phyloP scores from a whole-genome alignment of 2,797 vertebrate genomes.

The Picus viridis region DNA sequence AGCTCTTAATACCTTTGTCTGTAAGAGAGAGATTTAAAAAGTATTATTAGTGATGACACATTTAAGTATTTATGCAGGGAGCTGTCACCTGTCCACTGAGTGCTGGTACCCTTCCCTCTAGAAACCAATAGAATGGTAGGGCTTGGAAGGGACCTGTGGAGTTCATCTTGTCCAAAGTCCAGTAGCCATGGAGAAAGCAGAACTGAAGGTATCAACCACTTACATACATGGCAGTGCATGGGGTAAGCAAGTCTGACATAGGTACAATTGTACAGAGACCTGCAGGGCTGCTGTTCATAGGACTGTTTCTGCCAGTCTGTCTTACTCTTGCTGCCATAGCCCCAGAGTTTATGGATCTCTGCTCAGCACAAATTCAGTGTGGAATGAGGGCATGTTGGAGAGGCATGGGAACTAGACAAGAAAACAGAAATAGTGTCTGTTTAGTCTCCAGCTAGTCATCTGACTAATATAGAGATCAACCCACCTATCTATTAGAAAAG shows the following conservation, averaged over 20 bases:
- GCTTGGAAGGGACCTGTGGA: too few species aligned
- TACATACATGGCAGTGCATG: neutral
- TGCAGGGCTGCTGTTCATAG: neutral
- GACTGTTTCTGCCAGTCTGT: neutral
- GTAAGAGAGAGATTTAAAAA: neutral
- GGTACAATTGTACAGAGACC: neutral
- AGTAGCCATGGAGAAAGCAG: neutral
- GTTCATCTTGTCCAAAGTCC: too few species aligned
- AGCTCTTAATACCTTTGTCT: neutral
- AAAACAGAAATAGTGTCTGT: neutral
- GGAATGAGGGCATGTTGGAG: neutral
- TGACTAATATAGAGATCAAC: neutral
- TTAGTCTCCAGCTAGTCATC: neutral
- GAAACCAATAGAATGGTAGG: neutral
- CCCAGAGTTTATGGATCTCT: neutral
- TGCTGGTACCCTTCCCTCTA: neutral
- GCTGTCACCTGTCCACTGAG: neutral
- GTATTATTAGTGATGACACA: neutral
- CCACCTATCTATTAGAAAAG: neutral
- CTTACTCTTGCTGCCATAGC: neutral
- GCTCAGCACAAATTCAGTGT: neutral
- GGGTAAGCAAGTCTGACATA: neutral
- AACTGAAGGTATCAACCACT: neutral
- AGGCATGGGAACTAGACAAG: neutral
- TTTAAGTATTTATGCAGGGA: neutral